Evolutionary conservation across 1,140 invertebrate species (phyloP), one percentile per base, ranked within the genome.

Genomic region (Zaprionus nigranus): DNA sequence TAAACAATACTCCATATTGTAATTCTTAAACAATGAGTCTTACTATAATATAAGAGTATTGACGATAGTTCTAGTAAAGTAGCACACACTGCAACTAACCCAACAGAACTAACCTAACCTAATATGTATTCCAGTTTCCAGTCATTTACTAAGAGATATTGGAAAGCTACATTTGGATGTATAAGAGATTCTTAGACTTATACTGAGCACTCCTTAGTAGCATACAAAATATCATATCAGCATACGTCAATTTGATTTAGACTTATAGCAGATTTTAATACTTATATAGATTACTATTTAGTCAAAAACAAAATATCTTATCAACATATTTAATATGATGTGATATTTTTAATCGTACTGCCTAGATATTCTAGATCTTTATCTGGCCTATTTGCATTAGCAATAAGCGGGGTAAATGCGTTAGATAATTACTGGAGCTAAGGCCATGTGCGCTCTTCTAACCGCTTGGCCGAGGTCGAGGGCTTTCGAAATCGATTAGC

Each of bases 361-460:
- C 7, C 46, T 5, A 13, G 4, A 51, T 24, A 51, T 13, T 51
- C 20, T 24, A 1, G 1, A 24, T 11, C 11, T 51, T 13, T 49
- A n/a, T n/a, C 11, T 20, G 9, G 30, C 30, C 9, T 20, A 51
- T 51, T 51, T 51, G 20, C 20, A 13, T 51, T 51, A 24, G 4
- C 20, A 51, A 20, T 51, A 24, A 24, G 22, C 46, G 46, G 46
- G 46, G 46, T 24, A 51, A 22, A 51, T n/a, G 15, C 53, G 30
- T 67, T 43, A 58, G 24, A 38, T 60, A 65, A 46, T 22, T 58
- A 13, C 5, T 49, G 46, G 24, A 40, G 65, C 58, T 43, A 34
- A 49, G 65, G 65, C 28, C 65, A 46, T 28, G 15, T 51, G 61
- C 11, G 40, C 38, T 15, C 40, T 46, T n/a, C 40, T 51, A 15